These are phyloP conservation scores for Corydoras sp. DNA, from an alignment of 2,113 vertebrate species.

Conservation along the genomic window DNA sequence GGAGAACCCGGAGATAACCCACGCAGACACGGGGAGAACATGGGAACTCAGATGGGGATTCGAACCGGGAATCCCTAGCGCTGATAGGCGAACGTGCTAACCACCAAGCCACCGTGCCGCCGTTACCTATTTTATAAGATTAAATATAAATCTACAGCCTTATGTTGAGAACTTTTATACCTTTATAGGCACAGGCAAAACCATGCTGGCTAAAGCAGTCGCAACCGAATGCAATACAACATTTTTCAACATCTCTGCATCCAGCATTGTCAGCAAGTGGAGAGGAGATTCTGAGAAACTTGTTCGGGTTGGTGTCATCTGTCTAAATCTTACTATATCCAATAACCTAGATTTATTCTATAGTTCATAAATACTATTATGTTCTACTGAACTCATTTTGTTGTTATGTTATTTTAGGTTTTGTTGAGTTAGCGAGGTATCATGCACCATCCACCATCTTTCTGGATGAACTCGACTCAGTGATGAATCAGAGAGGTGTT, in stretches of 20 bases:
- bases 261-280: constrained; percentile 98
- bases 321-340: background rate
- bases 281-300: constrained; percentile 96
- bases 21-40: too few relatives aligned
- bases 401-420: constrained; percentile 62
- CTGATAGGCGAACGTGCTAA: too few relatives aligned
- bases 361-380: background rate
- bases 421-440: constrained; percentile 89
- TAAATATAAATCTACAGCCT: too few relatives aligned
- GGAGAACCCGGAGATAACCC: too few relatives aligned
- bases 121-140: too few relatives aligned
- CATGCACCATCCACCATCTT: constrained; percentile 97
- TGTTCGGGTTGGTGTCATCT: constrained; percentile 70
- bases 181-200: constrained; percentile 85
- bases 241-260: constrained; percentile 97
- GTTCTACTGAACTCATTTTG: background rate
- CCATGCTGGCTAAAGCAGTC: constrained; percentile 91
- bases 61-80: too few relatives aligned
- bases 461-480: constrained; percentile 93
- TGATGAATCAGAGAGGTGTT: constrained; percentile 90
- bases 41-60: too few relatives aligned
- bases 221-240: constrained; percentile 93
- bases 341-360: background rate
- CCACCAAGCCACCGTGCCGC: too few relatives aligned
- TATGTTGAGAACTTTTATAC: background rate